Conservation (phyloP, 2,113 vertebrate species). For the Megaceryle torquata region DNA sequence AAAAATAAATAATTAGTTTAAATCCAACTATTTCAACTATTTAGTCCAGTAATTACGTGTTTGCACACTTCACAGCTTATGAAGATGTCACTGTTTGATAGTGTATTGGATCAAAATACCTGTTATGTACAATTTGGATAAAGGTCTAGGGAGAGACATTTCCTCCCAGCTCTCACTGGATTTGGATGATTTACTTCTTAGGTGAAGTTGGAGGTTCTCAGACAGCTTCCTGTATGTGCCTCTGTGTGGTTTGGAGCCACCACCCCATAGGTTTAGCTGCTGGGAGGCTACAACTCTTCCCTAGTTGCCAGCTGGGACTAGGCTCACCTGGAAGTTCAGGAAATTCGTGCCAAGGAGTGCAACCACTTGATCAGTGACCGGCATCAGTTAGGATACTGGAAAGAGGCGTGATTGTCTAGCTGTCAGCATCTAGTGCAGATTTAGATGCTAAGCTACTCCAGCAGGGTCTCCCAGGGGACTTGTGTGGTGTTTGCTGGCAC, state of each 20-base stretch:
- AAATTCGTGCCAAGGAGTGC: background rate
- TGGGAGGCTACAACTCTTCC: background rate
- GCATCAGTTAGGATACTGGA: background rate
- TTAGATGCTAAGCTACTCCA: background rate
- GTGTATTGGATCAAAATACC: background rate
- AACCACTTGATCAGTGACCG: background rate
- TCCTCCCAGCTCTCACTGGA: background rate
- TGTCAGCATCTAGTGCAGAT: background rate
- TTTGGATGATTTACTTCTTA: background rate
- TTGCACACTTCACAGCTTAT: background rate
- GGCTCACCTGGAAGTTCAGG: background rate
- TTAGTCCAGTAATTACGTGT: background rate
- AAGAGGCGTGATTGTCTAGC: background rate
- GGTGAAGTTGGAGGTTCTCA: background rate
- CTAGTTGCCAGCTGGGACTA: background rate
- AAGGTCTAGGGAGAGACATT: background rate
- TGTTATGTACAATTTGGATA: background rate
- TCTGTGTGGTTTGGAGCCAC: background rate
- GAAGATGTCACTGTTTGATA: background rate
- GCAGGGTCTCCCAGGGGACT: background rate
- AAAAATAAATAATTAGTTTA: background rate
- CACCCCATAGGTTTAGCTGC: background rate
- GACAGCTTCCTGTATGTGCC: background rate
- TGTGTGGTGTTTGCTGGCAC: accelerated
- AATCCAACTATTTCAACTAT: background rate